Conservation (phyloP, 2,797 vertebrate genomes). For the Phrynocephalus vlangalii region DNA sequence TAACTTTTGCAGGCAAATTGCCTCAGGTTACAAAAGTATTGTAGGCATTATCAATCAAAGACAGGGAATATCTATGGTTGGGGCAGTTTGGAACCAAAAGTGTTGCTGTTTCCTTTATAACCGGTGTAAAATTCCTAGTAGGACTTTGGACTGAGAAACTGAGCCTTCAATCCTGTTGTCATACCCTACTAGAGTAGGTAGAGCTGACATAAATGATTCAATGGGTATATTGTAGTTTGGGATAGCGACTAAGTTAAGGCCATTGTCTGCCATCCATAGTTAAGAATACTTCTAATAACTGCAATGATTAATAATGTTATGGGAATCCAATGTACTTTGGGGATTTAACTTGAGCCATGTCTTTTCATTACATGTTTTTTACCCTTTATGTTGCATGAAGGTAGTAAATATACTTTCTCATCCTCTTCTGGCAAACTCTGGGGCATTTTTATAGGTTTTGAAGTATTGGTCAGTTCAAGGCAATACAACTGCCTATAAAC, state of each 20-base stretch:
- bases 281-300: neutral
- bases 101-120: too few relatives aligned
- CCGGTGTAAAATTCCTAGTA: too few relatives aligned
- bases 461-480: slow-evolving; percentile 10
- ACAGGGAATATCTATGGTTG: too few relatives aligned
- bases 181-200: too few relatives aligned
- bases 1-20: too few relatives aligned
- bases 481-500: slow-evolving; percentile 28
- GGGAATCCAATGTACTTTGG: neutral
- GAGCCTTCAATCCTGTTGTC: too few relatives aligned
- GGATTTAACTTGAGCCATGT: neutral
- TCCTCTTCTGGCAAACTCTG: slow-evolving; percentile 12
- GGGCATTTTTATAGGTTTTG: slow-evolving; percentile 28
- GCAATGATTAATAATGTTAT: neutral
- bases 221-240: too few relatives aligned
- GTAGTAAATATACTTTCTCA: neutral
- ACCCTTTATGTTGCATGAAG: neutral
- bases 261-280: neutral
- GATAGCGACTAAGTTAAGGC: too few relatives aligned
- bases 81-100: too few relatives aligned
- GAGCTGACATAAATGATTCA: too few relatives aligned
- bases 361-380: slow-evolving; percentile 14
- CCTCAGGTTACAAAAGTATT: too few relatives aligned
- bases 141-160: neutral
- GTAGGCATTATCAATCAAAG: too few relatives aligned